Percentiles rank a stretch among this genome's conserved stretches.
Conservation (phyloP, 35 echinoderm and acorn worm genomes). For the Heliocidaris erythrogramma region DNA sequence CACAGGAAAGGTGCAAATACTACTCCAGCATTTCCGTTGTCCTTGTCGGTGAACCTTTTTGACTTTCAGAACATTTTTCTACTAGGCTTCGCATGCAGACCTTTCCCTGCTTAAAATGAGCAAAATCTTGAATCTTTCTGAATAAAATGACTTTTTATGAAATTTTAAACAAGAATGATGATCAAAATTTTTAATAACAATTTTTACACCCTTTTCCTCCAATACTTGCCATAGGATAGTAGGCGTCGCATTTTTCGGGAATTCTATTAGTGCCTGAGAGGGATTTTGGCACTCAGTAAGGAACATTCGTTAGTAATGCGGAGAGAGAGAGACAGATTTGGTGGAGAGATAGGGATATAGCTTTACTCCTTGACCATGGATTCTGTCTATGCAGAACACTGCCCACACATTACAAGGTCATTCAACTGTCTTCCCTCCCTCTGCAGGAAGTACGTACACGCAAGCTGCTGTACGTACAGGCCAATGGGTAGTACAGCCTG, state of each 20-base stretch:
- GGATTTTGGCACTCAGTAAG: not conserved
- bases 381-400: not conserved
- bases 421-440: not conserved
- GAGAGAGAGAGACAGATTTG: not conserved
- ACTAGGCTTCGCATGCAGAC: not conserved
- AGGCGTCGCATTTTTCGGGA: not conserved
- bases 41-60: not conserved
- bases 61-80: not conserved
- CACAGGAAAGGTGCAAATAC: slow-evolving; percentile 1
- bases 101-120: not conserved
- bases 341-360: slow-evolving; percentile 7
- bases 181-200: not conserved
- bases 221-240: not conserved
- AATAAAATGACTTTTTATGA: not conserved
- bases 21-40: not conserved
- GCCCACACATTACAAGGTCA: not conserved
- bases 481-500: not conserved
- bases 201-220: not conserved
- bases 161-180: not conserved
- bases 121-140: not conserved
- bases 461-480: not conserved
- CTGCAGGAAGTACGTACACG: not conserved
- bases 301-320: not conserved
- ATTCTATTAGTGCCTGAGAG: not conserved
- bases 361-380: slow-evolving; percentile 2